These are phyloP conservation scores for Episyrphus balteatus DNA, from an alignment of 1,140 invertebrate species.

Conservation along the genomic window DNA sequence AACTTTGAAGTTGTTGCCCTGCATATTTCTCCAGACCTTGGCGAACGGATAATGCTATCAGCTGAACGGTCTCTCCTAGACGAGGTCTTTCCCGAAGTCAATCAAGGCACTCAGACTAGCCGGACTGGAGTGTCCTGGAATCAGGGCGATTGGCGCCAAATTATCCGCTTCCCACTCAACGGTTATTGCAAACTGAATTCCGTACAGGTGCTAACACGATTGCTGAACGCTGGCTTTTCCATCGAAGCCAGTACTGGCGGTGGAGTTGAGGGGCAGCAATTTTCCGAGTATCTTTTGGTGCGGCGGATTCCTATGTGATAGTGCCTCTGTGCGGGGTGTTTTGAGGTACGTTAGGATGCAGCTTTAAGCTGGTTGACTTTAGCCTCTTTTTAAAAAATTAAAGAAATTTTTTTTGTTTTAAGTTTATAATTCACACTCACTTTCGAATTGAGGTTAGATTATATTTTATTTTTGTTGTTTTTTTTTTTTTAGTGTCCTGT, in stretches of 20 bases:
- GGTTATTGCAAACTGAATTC: slow-evolving; percentile 88
- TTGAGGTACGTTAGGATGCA: too few relatives aligned
- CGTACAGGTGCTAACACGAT: slow-evolving; percentile 75
- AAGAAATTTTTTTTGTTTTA: too few relatives aligned
- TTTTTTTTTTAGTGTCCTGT: too few relatives aligned
- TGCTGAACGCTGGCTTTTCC: slow-evolving; percentile 73
- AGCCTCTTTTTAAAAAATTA: too few relatives aligned
- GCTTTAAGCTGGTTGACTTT: too few relatives aligned
- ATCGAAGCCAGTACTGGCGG: slow-evolving; percentile 77
- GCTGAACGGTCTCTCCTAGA: slow-evolving; percentile 69
- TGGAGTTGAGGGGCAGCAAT: slow-evolving; percentile 83
- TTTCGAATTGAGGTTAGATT: too few relatives aligned
- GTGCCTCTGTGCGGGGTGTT: slow-evolving; percentile 9
- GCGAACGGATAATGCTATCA: slow-evolving; percentile 75
- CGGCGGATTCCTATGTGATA: slow-evolving; percentile 44
- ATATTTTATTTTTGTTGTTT: too few relatives aligned
- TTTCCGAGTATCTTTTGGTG: slow-evolving; percentile 83
- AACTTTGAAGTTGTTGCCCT: slow-evolving; percentile 74
- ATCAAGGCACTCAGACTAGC: slow-evolving; percentile 70
- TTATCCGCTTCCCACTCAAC: slow-evolving; percentile 83
- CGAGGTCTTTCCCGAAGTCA: slow-evolving; percentile 79
- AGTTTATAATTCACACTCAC: too few relatives aligned
- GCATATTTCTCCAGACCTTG: slow-evolving; percentile 79
- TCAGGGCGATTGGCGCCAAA: slow-evolving; percentile 69
- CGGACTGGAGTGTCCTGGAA: slow-evolving; percentile 73